Evolutionary conservation across 2,888 invertebrate species (phyloP), one percentile per base, ranked within the genome.

Genomic region (Nephrocerus scutellatus): DNA sequence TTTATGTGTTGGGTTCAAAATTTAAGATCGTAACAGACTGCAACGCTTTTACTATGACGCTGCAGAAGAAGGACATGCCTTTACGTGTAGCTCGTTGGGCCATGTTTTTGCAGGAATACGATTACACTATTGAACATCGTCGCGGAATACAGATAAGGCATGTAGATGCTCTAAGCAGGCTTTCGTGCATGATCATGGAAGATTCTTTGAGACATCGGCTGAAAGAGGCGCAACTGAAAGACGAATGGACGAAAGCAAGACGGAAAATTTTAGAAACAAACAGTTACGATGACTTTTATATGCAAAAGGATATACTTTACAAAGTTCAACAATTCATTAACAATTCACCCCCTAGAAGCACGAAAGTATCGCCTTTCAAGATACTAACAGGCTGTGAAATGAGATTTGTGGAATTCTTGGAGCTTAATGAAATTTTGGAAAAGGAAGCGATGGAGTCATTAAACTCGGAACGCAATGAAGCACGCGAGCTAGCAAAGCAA

Each of bases 1-100:
- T 45, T 13, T 53, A 50, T 50, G 46, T 46, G 1, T 15, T 54
- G 1, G 43, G 40, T 7, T 14, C 15, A 14, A 28, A 22, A 19
- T 55, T 59, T 30, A 59, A 53, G 36, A 53, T 60, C 14, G 41
- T 57, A 6, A 56, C 55, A 2, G 58, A 42, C 23, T 45, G 41
- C 23, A 18, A 22, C 5, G 39, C 42, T 2, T 42, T 42, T 19
- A 9, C 16, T 6, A 24, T 19, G 14, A 38, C 44, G 10, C 37
- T 38, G 38, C 28, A 8, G 13, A 38, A 30, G 13, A 28, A 28
- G 26, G 45, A 46, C 14, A 21, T 40, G 22, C 18, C 28, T 3
- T 10, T 33, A 20, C 31, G 36, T 43, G 36, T 51, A 5, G 43
- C 48, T 4, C 28, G 45, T 16, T 46, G 47, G 49, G 46, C 39